A percentile compares a stretch with the other conserved stretches of the same genome.
Conservation (phyloP, 2,113 vertebrate genomes). For the Cricetomys ansorgei region DNA sequence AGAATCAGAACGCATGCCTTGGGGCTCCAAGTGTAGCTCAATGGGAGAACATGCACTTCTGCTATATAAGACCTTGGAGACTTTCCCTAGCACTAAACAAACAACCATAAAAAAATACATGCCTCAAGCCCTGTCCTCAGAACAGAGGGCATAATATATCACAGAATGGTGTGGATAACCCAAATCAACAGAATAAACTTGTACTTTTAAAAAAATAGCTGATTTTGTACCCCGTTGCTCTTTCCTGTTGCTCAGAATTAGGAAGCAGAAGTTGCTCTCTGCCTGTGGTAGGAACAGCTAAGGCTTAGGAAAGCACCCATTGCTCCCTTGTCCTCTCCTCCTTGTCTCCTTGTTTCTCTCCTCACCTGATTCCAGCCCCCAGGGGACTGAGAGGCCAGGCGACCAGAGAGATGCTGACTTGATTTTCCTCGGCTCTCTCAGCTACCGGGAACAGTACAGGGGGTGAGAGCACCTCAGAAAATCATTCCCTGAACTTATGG, state of each 20-base stretch:
- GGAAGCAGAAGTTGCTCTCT: neutral
- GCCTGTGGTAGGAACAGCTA: neutral
- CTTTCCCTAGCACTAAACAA: neutral
- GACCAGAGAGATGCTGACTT: neutral
- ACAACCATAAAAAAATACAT: neutral
- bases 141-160: neutral
- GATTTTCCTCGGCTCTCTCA: neutral
- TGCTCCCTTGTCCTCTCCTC: neutral
- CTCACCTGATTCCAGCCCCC: neutral
- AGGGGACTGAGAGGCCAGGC: neutral
- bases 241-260: neutral
- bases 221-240: neutral
- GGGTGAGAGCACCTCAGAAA: neutral
- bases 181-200: neutral
- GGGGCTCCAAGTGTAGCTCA: neutral
- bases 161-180: neutral
- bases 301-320: neutral
- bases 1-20: neutral
- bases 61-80: neutral
- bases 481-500: neutral
- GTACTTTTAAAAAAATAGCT: neutral
- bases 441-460: neutral
- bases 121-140: slow-evolving; percentile 13
- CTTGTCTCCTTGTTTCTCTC: too few relatives aligned
- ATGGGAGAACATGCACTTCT: neutral